Conservation (phyloP, 64 coral and sea anemone genomes). For the Platygyra sinensis region DNA sequence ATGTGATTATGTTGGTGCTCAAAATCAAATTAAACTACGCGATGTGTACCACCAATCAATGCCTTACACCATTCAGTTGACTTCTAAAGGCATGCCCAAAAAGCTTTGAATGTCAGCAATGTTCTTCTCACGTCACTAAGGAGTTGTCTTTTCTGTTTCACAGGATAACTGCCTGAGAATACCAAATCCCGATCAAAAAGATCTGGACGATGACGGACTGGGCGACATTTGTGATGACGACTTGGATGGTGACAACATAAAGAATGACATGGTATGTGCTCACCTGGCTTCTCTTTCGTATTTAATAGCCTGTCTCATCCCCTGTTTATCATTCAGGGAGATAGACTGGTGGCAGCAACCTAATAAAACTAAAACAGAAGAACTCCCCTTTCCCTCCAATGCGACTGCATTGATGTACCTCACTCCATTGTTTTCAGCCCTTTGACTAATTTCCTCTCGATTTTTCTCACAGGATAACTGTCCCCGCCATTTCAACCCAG, state of each 20-base stretch:
- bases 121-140: not conserved
- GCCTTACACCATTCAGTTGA: too few relatives aligned
- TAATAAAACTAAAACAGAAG: too few relatives aligned
- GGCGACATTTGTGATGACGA: conserved; percentile 93
- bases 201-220: conserved; percentile 79
- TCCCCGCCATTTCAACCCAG: conserved; percentile 51
- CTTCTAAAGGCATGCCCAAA: too few relatives aligned
- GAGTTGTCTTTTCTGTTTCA: not conserved
- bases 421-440: too few relatives aligned
- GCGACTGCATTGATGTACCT: too few relatives aligned
- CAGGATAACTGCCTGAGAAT: conserved; percentile 81
- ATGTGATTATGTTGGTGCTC: too few relatives aligned
- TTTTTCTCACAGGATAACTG: conserved; percentile 80
- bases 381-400: too few relatives aligned
- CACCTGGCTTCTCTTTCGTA: not conserved
- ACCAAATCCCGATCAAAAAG: conserved; percentile 71
- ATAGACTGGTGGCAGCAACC: too few relatives aligned
- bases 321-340: not conserved
- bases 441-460: not conserved
- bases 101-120: not conserved
- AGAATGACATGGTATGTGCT: conserved; percentile 65
- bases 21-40: too few relatives aligned
- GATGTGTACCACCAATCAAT: too few relatives aligned
- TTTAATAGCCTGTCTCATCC: too few relatives aligned
- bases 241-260: conserved; percentile 85